Conservation (phyloP, 1,140 invertebrate genomes). For the Drosophila truncata region DNA sequence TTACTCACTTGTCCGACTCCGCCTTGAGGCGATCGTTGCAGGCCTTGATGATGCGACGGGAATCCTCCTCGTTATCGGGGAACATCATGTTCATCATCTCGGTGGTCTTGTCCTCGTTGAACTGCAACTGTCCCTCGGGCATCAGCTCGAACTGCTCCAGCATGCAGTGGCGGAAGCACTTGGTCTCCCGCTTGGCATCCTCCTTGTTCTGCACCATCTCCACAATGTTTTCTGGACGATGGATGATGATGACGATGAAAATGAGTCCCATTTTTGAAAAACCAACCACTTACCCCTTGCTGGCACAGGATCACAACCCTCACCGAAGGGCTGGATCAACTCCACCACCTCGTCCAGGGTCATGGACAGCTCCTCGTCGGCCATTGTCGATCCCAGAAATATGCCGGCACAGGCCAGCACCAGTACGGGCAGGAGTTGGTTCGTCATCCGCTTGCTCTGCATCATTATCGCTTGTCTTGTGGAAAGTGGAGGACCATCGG, state of each 20-base stretch:
- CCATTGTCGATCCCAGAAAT: conserved; percentile 30
- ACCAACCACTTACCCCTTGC: conserved; percentile 38
- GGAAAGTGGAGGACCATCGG: conserved; percentile 10
- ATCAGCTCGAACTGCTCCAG: conserved; percentile 73
- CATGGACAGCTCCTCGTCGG: conserved; percentile 53
- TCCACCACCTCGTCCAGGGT: conserved; percentile 60
- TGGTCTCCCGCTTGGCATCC: conserved; percentile 57
- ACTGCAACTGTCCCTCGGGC: conserved; percentile 24
- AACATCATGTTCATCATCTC: conserved; percentile 72
- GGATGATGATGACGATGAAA: background rate
- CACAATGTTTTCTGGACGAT: conserved; percentile 39
- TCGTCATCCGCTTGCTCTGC: conserved; percentile 16
- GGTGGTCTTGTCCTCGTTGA: conserved; percentile 49
- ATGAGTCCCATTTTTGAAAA: no score
- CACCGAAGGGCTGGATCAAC: conserved; percentile 54
- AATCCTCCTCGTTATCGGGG: conserved; percentile 47
- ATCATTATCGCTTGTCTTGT: conserved; percentile 16
- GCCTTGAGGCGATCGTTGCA: conserved; percentile 51
- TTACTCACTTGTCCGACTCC: conserved; percentile 64
- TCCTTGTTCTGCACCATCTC: conserved; percentile 65
- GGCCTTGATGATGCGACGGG: conserved; percentile 29
- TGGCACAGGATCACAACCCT: conserved; percentile 58
- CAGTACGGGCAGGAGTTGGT: conserved; percentile 16
- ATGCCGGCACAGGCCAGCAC: conserved; percentile 24
- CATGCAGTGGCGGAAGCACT: conserved; percentile 74